phyloP scores from a whole-genome alignment of 2,797 vertebrate genomes.

The Lepus oiostolus region DNA sequence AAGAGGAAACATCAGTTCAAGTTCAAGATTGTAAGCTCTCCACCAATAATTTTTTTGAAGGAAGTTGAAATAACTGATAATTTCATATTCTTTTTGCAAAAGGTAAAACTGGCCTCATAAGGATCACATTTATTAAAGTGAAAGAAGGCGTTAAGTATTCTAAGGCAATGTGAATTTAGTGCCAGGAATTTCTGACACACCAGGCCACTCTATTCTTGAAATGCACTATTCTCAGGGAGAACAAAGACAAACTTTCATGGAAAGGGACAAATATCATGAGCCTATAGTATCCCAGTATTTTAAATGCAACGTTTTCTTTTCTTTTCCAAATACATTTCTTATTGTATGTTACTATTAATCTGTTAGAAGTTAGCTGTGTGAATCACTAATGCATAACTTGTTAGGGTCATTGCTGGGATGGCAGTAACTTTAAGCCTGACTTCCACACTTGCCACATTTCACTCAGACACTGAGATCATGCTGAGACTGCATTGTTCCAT shows the following conservation, averaged over 20 bases:
- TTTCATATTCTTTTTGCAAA: not conserved
- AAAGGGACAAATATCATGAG: not conserved
- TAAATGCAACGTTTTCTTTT: not conserved
- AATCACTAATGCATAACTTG: not conserved
- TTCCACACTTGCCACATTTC: not conserved
- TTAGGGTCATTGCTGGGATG: not conserved
- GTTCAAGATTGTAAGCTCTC: not conserved
- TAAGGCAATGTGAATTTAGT: not conserved
- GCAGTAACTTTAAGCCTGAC: not conserved
- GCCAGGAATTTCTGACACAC: not conserved
- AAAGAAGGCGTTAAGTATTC: not conserved
- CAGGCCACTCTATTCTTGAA: not conserved
- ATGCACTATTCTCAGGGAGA: not conserved
- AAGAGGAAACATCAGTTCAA: not conserved
- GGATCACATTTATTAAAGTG: not conserved
- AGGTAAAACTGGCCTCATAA: constrained; percentile 2
- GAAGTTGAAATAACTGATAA: not conserved
- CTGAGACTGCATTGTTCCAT: not conserved
- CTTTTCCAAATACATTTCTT: not conserved
- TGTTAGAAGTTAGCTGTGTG: not conserved
- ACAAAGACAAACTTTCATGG: not conserved
- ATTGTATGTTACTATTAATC: not conserved
- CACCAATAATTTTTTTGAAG: not conserved
- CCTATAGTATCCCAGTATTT: not conserved
- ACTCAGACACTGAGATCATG: not conserved